Evolutionary conservation across 2,888 invertebrate genomes (phyloP), one percentile per base, ranked within the genome.

Genomic region (Perizoma flavofasciatum): DNA sequence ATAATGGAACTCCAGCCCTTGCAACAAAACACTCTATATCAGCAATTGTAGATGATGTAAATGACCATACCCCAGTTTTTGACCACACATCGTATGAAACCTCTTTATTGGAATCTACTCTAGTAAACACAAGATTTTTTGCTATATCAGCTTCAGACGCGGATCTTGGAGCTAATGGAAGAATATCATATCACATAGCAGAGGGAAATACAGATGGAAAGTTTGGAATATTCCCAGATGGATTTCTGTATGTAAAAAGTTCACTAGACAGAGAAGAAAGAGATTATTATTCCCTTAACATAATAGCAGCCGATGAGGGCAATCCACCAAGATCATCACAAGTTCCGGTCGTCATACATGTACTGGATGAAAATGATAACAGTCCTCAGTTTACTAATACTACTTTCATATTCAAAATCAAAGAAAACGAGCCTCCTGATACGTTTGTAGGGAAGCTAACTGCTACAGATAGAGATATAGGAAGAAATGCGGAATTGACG

Each of bases 351-450:
- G 97, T 98, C 11, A 96, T 99, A 65, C 97, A 98, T 79, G 95
- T 99, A 32, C 95, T 98, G 64, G 99, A 99, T 88, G 98, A 98
- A 88, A 99, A 99, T 85, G 99, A 99, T 87, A 98, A 98, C 83
- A 95, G 96, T 37, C 99, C 99, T 0, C 95, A 96, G 80, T 99
- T 99, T 86, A 95, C 96, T 4, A 97, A 98, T 74, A 94, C 95
- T 37, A 97, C 97, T 10, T 99, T 99, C 85, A 95, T 96, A 61
- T 98, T 98, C 80, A 96, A 95, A 82, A 95, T 99, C 11, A 95
- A 96, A 54, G 98, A 98, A 88, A 97, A 98, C 83, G 96, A 97
- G 68, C 96, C 96, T 0, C 94, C 96, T 0, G 97, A 97, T 82
- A 96, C 97, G 0, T 98, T 98, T 86, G 97, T 99, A 35, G 97